Base-by-base conservation (phyloP, 2,113 vertebrate species). In the Chaetodon trifascialis region DNA sequence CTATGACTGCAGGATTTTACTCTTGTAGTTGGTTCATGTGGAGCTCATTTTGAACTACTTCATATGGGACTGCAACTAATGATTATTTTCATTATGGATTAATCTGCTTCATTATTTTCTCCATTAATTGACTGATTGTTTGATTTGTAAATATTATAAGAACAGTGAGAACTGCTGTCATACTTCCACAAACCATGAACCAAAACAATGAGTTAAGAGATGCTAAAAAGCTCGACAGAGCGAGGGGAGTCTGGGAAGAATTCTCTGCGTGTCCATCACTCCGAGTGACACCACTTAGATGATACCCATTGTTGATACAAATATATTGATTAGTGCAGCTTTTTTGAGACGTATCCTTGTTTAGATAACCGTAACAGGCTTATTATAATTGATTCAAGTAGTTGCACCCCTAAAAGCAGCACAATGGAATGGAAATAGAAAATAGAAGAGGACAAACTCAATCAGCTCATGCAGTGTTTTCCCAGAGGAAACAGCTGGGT, bases 401-500 rank as follows among this genome's bases (percentile, higher is more conserved):
- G 49, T 58, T 58, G 40, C 12, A 36, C 49, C 19, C 21, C 12
- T 63, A 46, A 21, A 66, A 62, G 69, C 14, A 70, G n/a, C 10
- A 47, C 4, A 54, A 51, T 15, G 49, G 11, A 75, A 47, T 23
- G 12, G 30, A 76, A 25, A 7, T 14, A 60, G 34, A 73, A 40
- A 30, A 30, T 38, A 25, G 11, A 83, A 42, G 10, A 70, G 10
- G 80, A 44, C 14, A 71, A 68, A 66, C 12, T 66, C 55, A 83
- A 12, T 82, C 75, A 80, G 49, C 56, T 76, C 65, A 19, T 58
- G 38, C 52, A 36, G 54, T 59, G 73, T 83, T 87, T 80, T 63
- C 74, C 70, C 83, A 72, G 17, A 67, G 70, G 79, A 89, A n/a
- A 65, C 73, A n/a, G 83, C 47, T 38, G 65, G 60, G 76, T 76